A percentile compares a stretch with the other conserved stretches of the same genome.
These are phyloP conservation scores for Platycercus adscitus DNA, from an alignment of 2,113 vertebrate species.

Conservation along the genomic window DNA sequence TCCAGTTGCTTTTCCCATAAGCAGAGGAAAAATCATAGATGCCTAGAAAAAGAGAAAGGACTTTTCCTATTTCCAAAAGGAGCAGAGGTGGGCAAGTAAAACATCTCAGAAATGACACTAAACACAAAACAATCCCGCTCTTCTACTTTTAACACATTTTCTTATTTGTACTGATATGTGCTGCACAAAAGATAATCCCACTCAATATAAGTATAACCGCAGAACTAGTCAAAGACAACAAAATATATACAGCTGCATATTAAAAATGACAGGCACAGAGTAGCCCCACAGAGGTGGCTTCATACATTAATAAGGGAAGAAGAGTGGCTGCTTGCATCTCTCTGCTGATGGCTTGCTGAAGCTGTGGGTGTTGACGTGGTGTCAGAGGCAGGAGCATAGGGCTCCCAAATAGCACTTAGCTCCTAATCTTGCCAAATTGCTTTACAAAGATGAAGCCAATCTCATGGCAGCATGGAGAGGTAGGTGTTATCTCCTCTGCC, in stretches of 20 bases:
- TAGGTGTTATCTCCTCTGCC: background rate
- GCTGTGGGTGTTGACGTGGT: background rate
- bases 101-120: background rate
- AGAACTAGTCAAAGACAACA: background rate
- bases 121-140: background rate
- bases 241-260: background rate
- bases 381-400: background rate
- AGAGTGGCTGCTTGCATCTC: background rate
- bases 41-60: background rate
- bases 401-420: background rate
- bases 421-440: background rate
- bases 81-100: background rate
- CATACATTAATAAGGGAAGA: rapidly evolving
- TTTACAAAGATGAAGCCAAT: background rate
- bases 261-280: background rate
- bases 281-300: background rate
- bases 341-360: background rate
- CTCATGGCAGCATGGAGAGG: background rate
- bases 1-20: background rate
- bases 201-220: background rate
- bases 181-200: background rate
- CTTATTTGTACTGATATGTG: background rate
- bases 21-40: background rate
- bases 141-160: background rate
- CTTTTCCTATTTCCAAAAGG: background rate